Conservation (phyloP, 2,888 invertebrate genomes). For the Cyclophora punctaria region DNA sequence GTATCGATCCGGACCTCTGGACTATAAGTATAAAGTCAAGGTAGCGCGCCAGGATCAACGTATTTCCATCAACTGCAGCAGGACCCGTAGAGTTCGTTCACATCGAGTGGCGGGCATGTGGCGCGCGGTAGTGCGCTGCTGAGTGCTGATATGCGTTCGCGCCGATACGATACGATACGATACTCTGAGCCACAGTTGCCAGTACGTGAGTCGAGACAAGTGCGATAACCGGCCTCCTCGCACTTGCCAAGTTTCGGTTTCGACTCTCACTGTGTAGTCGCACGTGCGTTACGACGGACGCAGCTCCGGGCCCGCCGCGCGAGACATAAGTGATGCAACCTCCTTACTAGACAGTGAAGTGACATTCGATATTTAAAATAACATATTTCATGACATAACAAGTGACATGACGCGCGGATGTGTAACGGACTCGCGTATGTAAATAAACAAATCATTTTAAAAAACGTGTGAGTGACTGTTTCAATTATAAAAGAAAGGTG, state of each 20-base stretch:
- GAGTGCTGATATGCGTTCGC: conserved; percentile 35
- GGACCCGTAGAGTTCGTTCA: conserved; percentile 23
- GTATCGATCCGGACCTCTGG: conserved; percentile 20
- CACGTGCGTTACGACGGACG: conserved; percentile 44
- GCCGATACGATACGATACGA: conserved; percentile 2
- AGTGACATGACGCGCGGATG: conserved; percentile 43
- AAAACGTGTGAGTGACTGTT: conserved; percentile 37
- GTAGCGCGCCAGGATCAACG: conserved; percentile 25
- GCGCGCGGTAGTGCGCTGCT: conserved; percentile 28
- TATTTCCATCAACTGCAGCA: conserved; percentile 18
- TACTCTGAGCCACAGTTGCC: conserved; percentile 46
- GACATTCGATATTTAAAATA: conserved; percentile 32
- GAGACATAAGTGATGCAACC: conserved; percentile 43
- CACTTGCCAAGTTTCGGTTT: conserved; percentile 60
- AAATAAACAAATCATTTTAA: conserved; percentile 35
- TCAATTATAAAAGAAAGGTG: conserved; percentile 41
- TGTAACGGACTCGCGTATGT: conserved; percentile 32
- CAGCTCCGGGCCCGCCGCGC: conserved; percentile 32
- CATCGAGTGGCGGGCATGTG: conserved; percentile 25
- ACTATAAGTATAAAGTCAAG: conserved; percentile 22
- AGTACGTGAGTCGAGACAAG: conserved; percentile 35
- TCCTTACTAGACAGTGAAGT: conserved; percentile 23
- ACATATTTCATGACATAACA: conserved; percentile 30
- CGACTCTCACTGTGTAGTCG: conserved; percentile 53
- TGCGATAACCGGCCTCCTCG: conserved; percentile 58